phyloP scores from a whole-genome alignment of 2,888 invertebrate species.

The Rhabditoides inermis region DNA sequence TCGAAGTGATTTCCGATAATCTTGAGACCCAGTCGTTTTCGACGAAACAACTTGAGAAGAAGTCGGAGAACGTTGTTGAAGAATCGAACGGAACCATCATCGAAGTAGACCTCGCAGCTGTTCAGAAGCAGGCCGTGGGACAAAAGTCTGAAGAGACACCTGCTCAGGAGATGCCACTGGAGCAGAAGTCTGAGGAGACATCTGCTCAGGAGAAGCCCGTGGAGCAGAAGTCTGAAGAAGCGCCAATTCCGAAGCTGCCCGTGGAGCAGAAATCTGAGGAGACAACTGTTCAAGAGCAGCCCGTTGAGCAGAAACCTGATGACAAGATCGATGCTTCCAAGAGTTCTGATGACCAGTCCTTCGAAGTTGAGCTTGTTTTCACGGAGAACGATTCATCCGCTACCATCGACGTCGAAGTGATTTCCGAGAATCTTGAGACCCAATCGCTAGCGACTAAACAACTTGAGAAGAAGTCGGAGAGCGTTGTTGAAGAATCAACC shows the following conservation, averaged over 20 bases:
- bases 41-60: too few relatives aligned
- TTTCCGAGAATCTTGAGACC: constrained; percentile 6
- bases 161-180: constrained; percentile 4
- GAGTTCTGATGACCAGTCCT: too few relatives aligned
- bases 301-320: neutral
- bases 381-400: constrained; percentile 2
- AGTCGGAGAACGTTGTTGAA: too few relatives aligned
- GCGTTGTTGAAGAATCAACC: constrained; percentile 1
- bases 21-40: too few relatives aligned
- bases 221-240: too few relatives aligned
- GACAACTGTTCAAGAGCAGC: constrained; percentile 1
- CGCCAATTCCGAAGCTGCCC: neutral
- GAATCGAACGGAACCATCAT: neutral
- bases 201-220: too few relatives aligned
- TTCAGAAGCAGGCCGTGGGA: constrained; percentile 5
- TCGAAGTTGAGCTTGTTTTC: constrained; percentile 7
- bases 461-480: too few relatives aligned
- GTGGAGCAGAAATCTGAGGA: neutral
- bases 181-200: constrained; percentile 1
- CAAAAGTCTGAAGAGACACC: too few relatives aligned
- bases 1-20: constrained; percentile 10
- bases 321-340: too few relatives aligned
- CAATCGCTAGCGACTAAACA: too few relatives aligned
- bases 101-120: too few relatives aligned
- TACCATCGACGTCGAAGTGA: constrained; percentile 11